Base-by-base conservation (phyloP, 2,797 vertebrate genomes). In the Clarias fuscus region DNA sequence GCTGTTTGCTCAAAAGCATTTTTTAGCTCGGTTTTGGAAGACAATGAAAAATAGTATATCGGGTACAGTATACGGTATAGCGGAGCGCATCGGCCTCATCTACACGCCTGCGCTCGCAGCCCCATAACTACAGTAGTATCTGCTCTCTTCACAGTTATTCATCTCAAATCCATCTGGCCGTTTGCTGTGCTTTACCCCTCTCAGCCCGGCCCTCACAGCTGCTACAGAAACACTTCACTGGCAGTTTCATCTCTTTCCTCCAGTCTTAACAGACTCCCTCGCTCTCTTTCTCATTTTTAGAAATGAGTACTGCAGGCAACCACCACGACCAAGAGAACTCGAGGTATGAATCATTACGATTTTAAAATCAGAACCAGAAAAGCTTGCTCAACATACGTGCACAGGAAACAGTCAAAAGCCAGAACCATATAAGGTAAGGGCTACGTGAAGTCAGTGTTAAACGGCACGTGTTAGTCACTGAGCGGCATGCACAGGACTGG, bases 111-210 rank as follows among this genome's bases (percentile, higher is more conserved):
- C 61, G 7, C 40, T 64, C 33, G 2, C 30, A 64, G 15, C 59
- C 10, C 59, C 78, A 43, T 43, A 80, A 80, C 37, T 24, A 37
- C 37, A 37, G 37, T 37, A 40, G 13, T 80, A 64, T 80, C 78
- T 71, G 48, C 24, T 27, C 75, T 71, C 33, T 33, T 80, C 37
- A 65, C 76, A 72, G 77, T 56, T 79, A 70, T 85, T 70, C 76
- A 70, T 85, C 62, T 78, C 67, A 62, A 61, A 80, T 72, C 84
- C 58, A 33, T 81, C 67, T 81, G 77, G 43, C 68, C 58, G 64
- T 61, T 81, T 62, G 3, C 53, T 72, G 76, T 62, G 58, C 58
- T 62, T 79, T 65, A 72, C 37, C 61, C 56, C 76, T 70, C 75
- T 71, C 64, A 70, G 73, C 30, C 75, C 56, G 18, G 53, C n/a